Evolutionary conservation across 1,140 invertebrate genomes (phyloP), one percentile per base, ranked within the genome.

Genomic region (Euborellia annulipes): DNA sequence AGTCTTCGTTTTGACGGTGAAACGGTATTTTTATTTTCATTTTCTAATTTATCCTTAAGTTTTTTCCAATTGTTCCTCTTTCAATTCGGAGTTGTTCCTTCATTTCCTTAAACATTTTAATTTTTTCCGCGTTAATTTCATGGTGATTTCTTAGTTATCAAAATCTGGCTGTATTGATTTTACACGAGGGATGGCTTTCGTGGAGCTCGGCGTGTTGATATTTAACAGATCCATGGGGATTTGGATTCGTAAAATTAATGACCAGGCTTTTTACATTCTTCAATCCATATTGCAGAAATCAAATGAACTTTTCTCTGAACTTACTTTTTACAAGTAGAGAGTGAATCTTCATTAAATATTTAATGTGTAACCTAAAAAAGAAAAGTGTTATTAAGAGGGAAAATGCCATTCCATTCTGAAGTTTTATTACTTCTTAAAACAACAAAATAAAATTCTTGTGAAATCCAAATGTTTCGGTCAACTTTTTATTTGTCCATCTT

Each of bases 351-450:
- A 48, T 70, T 71, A 52, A 73, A 73, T 37, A 73, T 54, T 2
- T 72, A 67, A 56, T 71, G 69, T 2, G 70, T 71, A 14, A 71
- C 70, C 53, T 57, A 39, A 49, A 52, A 36, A 44, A 43, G 36
- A 23, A 42, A 48, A 38, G 42, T 30, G 21, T 19, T 18, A 36
- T 34, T n/a, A 17, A 48, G 9, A 41, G 9, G 17, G 22, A 16
- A 30, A 2, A 17, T 13, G 21, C 6, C n/a, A 34, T 43, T 23
- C 14, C 2, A 6, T 3, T 22, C 6, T 27, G 4, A 1, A 3
- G 30, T 13, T 7, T 3, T 14, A 43, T 4, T 4, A 20, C 14
- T 32, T 32, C 20, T 43, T 43, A 46, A 30, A 32, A 22, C 34
- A 42, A 14, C 19, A 17, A 17, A n/a, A n/a, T 38, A 38, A 14